Evolutionary conservation across 2,113 vertebrate genomes (phyloP).

Genomic region (Muntiacus reevesi): DNA sequence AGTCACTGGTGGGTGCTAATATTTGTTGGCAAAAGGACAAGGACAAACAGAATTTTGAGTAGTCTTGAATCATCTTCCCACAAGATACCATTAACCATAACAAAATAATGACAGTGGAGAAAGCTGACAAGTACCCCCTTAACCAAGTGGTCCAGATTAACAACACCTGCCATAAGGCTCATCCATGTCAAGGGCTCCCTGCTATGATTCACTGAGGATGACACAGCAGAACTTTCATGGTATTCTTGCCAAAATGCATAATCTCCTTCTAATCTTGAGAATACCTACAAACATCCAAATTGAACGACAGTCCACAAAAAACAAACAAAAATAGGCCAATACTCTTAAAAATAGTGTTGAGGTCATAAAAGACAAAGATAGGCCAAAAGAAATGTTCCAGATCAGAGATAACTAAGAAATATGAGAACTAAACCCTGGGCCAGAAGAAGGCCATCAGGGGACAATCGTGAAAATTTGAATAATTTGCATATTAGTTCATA

Average conservation of each 20-base stretch:
- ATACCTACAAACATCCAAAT: neutral
- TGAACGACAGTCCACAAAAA: neutral
- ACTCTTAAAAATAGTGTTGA: neutral
- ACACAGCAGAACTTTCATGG: fast-evolving
- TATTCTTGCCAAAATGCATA: neutral
- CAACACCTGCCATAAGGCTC: fast-evolving
- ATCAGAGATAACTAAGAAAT: neutral
- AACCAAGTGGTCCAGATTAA: fast-evolving
- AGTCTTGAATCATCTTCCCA: neutral
- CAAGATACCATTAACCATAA: neutral
- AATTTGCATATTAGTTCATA: fast-evolving
- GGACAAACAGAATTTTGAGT: neutral
- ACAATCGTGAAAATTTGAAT: fast-evolving
- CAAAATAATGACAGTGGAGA: fast-evolving
- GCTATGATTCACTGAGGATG: fast-evolving
- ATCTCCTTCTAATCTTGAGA: neutral
- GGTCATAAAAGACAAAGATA: neutral
- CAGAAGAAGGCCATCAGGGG: neutral
- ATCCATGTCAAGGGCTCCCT: fast-evolving
- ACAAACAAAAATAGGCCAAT: neutral
- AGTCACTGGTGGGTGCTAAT: fast-evolving
- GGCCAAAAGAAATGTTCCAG: neutral
- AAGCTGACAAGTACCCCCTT: fast-evolving
- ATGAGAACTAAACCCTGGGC: fast-evolving
- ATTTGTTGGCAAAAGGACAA: fast-evolving